These are phyloP conservation scores for Melanostoma scalare DNA, from an alignment of 2,888 invertebrate genomes.

Conservation along the genomic window DNA sequence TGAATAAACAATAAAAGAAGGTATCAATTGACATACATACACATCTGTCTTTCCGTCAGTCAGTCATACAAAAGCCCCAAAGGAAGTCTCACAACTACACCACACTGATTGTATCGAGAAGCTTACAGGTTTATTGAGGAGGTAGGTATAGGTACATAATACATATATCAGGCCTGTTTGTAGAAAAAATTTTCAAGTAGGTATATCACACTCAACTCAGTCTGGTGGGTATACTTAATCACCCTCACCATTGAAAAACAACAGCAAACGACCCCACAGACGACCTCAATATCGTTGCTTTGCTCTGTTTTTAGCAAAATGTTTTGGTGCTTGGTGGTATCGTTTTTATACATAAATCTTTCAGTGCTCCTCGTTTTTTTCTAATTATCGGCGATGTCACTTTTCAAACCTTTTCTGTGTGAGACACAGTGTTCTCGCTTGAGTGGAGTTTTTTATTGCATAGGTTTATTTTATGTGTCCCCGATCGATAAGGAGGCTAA, in stretches of 20 bases:
- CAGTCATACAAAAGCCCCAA: constrained; percentile 18
- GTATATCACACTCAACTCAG: constrained; percentile 13
- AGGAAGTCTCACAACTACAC: constrained; percentile 62
- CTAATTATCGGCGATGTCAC: not conserved
- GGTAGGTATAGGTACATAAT: constrained; percentile 10
- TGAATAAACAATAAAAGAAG: constrained; percentile 27
- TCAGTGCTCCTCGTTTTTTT: not conserved
- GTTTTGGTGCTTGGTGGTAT: not conserved
- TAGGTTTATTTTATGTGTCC: constrained; percentile 5
- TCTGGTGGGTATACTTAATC: constrained; percentile 32
- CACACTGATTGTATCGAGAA: constrained; percentile 51
- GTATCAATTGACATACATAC: constrained; percentile 46
- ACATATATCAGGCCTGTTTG: constrained; percentile 1
- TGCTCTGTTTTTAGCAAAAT: constrained; percentile 13
- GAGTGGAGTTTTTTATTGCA: constrained; percentile 2
- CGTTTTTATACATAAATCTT: not conserved
- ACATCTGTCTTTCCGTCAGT: constrained; percentile 2
- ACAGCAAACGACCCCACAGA: constrained; percentile 32
- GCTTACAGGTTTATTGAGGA: constrained; percentile 59
- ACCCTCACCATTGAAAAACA: constrained; percentile 8
- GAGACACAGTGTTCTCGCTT: not conserved
- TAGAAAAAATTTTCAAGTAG: constrained; percentile 16
- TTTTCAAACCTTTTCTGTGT: constrained; percentile 23
- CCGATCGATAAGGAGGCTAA: not conserved
- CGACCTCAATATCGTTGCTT: constrained; percentile 47